Percentiles rank a stretch among this genome's conserved stretches.
Conservation (phyloP, 2,888 invertebrate species). For the Brachypterus glaber region DNA sequence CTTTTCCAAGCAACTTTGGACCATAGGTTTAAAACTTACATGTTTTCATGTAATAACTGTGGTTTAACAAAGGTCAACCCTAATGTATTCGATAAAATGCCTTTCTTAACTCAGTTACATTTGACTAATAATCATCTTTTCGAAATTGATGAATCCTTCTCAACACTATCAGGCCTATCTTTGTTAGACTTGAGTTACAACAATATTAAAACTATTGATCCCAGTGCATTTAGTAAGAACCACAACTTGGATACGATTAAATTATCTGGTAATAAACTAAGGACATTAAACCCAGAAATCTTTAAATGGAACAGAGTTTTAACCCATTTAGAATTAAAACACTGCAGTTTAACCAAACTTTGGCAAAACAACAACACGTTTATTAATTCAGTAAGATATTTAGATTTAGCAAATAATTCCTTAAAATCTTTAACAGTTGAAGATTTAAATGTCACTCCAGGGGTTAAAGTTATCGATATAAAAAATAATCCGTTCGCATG, state of each 20-base stretch:
- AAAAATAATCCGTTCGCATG: constrained; percentile 60
- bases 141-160: constrained; percentile 49
- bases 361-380: constrained; percentile 43
- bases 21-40: constrained; percentile 20
- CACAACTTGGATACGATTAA: constrained; percentile 55
- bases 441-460: constrained; percentile 50
- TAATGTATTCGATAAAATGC: constrained; percentile 62
- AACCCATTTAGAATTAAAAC: constrained; percentile 59
- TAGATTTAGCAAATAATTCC: constrained; percentile 51
- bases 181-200: constrained; percentile 67
- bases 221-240: constrained; percentile 57
- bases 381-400: constrained; percentile 35
- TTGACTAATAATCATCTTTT: constrained; percentile 53
- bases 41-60: constrained; percentile 65
- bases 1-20: constrained; percentile 42
- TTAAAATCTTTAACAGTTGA: constrained; percentile 48
- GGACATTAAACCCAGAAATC: constrained; percentile 53
- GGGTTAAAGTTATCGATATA: constrained; percentile 51
- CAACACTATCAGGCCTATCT: constrained; percentile 49
- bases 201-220: constrained; percentile 50
- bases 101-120: constrained; percentile 50
- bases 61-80: constrained; percentile 48
- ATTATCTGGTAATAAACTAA: constrained; percentile 62
- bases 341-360: constrained; percentile 55
- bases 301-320: constrained; percentile 55